A percentile compares a stretch with the other conserved stretches of the same genome.
Conservation (phyloP, 2,113 vertebrate genomes). For the Ardeotis arabs region DNA sequence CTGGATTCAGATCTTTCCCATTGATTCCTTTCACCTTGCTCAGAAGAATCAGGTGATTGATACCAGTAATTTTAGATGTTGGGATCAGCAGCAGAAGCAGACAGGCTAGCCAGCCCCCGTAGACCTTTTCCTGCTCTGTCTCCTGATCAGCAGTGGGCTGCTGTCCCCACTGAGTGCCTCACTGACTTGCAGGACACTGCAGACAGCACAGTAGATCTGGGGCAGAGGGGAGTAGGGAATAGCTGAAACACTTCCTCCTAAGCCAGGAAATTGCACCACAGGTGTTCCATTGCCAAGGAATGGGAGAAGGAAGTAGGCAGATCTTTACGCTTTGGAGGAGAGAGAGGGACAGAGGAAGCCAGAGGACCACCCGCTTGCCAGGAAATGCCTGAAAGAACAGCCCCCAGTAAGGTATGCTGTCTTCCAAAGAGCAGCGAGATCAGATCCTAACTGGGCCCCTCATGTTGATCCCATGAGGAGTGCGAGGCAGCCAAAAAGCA, state of each 20-base stretch:
- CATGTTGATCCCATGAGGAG: background rate
- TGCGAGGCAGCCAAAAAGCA: background rate
- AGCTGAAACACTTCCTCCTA: background rate
- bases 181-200: background rate
- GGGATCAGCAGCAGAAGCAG: background rate
- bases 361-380: accelerated
- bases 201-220: background rate
- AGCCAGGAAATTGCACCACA: background rate
- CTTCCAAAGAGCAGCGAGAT: background rate
- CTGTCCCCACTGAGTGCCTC: background rate
- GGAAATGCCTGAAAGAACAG: background rate
- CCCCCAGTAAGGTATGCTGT: background rate
- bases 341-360: background rate
- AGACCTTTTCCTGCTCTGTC: background rate
- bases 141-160: accelerated
- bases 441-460: background rate
- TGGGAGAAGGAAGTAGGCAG: background rate
- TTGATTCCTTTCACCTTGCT: background rate
- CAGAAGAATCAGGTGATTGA: background rate
- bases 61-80: background rate
- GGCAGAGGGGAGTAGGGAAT: background rate
- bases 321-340: background rate
- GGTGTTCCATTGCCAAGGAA: background rate
- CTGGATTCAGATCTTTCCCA: background rate
- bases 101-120: background rate